Conservation (phyloP, 2,113 vertebrate genomes). For the Psittacula cyanocephala region DNA sequence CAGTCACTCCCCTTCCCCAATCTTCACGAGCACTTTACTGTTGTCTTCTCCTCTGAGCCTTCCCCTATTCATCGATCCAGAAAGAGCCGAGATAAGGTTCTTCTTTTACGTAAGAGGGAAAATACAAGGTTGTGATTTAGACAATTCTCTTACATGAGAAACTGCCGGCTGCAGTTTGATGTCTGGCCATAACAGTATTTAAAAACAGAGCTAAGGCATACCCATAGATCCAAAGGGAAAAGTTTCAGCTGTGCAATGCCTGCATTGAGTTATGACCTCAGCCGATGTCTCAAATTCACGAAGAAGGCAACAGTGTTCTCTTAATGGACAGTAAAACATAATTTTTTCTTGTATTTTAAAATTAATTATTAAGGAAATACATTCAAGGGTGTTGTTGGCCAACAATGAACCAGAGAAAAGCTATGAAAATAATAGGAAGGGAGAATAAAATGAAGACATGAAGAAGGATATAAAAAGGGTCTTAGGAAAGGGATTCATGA, state of each 20-base stretch:
- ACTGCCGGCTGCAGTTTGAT: background rate
- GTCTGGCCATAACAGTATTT: background rate
- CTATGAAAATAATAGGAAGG: background rate
- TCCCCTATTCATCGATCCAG: background rate
- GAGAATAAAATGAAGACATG: background rate
- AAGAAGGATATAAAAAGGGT: background rate
- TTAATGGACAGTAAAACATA: background rate
- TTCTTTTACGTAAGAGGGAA: background rate
- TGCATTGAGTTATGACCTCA: background rate
- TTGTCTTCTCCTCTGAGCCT: background rate
- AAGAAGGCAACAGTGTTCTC: background rate
- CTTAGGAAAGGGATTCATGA: background rate
- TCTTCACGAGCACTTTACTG: background rate
- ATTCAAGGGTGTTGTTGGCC: background rate
- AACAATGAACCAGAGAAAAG: background rate
- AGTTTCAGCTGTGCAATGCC: background rate
- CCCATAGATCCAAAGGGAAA: background rate
- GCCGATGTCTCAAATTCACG: background rate
- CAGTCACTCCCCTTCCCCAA: fast-evolving
- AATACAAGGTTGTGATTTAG: background rate
- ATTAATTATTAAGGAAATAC: background rate
- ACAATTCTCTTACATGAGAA: background rate
- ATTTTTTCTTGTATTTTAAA: background rate
- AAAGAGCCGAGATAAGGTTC: background rate
- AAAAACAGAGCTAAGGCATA: background rate